These are phyloP conservation scores for Eumaeus atala DNA, from an alignment of 1,140 invertebrate genomes.

Conservation along the genomic window DNA sequence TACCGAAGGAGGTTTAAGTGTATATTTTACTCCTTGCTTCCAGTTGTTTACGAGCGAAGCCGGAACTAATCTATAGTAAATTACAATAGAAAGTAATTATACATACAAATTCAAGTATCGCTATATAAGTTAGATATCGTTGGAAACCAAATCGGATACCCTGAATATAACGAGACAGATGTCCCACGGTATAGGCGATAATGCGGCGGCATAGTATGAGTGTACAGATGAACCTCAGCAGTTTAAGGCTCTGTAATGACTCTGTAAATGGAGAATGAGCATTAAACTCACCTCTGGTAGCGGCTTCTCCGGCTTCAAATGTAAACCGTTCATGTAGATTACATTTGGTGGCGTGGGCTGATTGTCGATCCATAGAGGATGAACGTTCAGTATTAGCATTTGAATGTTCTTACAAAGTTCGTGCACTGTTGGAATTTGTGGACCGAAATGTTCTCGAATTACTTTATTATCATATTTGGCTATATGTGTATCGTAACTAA, in stretches of 20 bases:
- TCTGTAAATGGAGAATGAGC: not conserved
- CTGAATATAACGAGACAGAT: not conserved
- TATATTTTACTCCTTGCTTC: no score
- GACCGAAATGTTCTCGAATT: conserved; percentile 21
- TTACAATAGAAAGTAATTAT: no score
- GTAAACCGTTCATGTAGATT: conserved; percentile 65
- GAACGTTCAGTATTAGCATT: conserved; percentile 70
- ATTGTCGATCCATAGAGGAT: conserved; percentile 59
- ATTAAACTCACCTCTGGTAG: conserved; percentile 30
- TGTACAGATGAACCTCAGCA: conserved; percentile 18
- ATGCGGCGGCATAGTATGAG: no score
- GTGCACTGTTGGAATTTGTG: conserved; percentile 37
- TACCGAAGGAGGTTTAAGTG: no score
- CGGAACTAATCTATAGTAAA: no score
- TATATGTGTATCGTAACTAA: not conserved
- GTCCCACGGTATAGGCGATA: not conserved
- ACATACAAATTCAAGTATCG: not conserved
- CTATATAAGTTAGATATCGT: not conserved
- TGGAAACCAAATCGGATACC: not conserved
- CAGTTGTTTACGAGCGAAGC: no score
- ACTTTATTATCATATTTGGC: conserved; percentile 21
- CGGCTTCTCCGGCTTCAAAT: conserved; percentile 47
- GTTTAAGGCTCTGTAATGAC: conserved; percentile 37
- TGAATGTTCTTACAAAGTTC: conserved; percentile 55
- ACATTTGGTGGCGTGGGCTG: conserved; percentile 60